Conservation (phyloP, 2,888 invertebrate species). For the Erannis defoliaria region DNA sequence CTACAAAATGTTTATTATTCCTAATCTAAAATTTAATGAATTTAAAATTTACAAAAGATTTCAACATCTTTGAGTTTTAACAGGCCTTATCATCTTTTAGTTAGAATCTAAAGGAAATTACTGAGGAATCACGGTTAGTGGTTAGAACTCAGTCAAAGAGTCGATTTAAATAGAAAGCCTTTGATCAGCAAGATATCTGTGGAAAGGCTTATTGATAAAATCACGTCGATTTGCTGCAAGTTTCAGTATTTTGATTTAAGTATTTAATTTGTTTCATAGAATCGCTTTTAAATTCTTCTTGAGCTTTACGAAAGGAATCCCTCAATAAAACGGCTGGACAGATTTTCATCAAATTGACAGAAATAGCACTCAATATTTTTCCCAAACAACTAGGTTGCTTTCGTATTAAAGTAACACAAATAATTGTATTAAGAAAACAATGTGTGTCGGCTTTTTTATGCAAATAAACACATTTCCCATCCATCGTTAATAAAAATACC, state of each 20-base stretch:
- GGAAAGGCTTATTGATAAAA: neutral
- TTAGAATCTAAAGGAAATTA: slow-evolving; percentile 66
- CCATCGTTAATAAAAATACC: too few relatives aligned
- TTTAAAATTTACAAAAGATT: slow-evolving; percentile 2
- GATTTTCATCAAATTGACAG: too few relatives aligned
- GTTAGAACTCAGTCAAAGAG: slow-evolving; percentile 65
- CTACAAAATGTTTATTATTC: neutral
- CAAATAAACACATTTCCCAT: too few relatives aligned
- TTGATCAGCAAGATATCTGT: slow-evolving; percentile 64
- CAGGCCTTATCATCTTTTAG: slow-evolving; percentile 1
- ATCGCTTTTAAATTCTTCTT: too few relatives aligned
- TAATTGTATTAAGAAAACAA: too few relatives aligned
- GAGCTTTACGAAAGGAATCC: too few relatives aligned
- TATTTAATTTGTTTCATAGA: too few relatives aligned
- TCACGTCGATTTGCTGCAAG: neutral
- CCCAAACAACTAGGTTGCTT: too few relatives aligned
- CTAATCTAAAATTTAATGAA: neutral
- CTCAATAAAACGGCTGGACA: too few relatives aligned
- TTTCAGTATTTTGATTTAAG: neutral
- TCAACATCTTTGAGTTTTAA: slow-evolving; percentile 4
- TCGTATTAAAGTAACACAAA: too few relatives aligned
- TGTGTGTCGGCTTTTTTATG: too few relatives aligned
- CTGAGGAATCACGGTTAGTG: slow-evolving; percentile 65
- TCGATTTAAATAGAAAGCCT: slow-evolving; percentile 68
- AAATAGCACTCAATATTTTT: too few relatives aligned